A percentile compares a stretch with the other conserved stretches of the same genome.
These are phyloP conservation scores for Gouania willdenowi DNA, from an alignment of 2,797 vertebrate species.

Conservation along the genomic window DNA sequence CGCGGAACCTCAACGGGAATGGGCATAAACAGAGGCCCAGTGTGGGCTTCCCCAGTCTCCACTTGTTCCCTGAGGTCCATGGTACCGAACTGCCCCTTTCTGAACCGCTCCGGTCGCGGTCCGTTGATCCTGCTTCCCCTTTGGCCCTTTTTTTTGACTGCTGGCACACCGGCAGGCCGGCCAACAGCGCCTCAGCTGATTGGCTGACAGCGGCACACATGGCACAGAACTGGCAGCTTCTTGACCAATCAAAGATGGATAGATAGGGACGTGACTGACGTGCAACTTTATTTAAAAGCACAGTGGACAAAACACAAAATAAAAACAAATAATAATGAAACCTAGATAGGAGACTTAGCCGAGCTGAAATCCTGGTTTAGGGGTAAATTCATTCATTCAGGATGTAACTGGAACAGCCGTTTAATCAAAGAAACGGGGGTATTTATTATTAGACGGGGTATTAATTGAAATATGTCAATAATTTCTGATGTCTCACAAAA, in stretches of 20 bases:
- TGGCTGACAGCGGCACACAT: constrained; percentile 30
- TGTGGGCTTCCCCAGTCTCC: constrained; percentile 52
- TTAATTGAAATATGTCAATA: too few relatives aligned
- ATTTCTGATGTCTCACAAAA: too few relatives aligned
- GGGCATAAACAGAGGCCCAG: constrained; percentile 30
- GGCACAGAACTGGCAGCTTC: constrained; percentile 36
- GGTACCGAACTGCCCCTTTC: constrained; percentile 13
- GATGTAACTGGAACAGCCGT: too few relatives aligned
- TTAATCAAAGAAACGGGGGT: too few relatives aligned
- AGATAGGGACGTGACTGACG: neutral
- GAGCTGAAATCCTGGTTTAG: too few relatives aligned
- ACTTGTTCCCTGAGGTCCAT: constrained; percentile 73
- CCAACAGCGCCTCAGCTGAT: constrained; percentile 53
- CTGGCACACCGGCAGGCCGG: constrained; percentile 52
- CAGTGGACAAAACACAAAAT: too few relatives aligned
- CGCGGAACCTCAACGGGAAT: constrained; percentile 45
- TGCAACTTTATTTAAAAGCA: too few relatives aligned
- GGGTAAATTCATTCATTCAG: too few relatives aligned
- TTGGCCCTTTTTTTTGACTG: constrained; percentile 34
- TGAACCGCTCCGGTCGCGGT: neutral
- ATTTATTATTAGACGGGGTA: too few relatives aligned
- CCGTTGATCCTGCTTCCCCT: constrained; percentile 35
- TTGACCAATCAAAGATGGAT: constrained; percentile 53
- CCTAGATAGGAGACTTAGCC: too few relatives aligned
- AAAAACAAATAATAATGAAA: too few relatives aligned